Evolutionary conservation across 2,888 invertebrate species (phyloP).

Genomic region (Nesidiocoris tenuis): DNA sequence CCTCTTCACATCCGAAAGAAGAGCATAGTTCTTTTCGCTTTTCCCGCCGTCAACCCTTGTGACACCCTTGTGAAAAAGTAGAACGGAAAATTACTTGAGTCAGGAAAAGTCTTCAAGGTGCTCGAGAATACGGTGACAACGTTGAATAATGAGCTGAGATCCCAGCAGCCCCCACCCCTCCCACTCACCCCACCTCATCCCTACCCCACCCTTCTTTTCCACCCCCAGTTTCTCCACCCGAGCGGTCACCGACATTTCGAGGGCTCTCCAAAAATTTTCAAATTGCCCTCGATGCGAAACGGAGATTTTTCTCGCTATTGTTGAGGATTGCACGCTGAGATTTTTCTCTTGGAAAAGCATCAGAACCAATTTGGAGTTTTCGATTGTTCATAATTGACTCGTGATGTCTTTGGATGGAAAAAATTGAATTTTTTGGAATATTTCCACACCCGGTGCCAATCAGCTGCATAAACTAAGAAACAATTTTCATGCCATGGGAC

Average conservation of each 20-base stretch:
- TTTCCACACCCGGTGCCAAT: no score
- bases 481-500: no score
- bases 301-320: not conserved
- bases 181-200: not conserved
- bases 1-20: not conserved
- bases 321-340: no score
- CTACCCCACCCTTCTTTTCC: not conserved
- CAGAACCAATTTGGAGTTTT: no score
- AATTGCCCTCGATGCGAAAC: slow-evolving; percentile 27
- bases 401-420: no score
- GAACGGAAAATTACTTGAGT: slow-evolving; percentile 41
- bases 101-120: slow-evolving; percentile 36
- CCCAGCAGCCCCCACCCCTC: not conserved
- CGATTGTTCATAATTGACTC: no score
- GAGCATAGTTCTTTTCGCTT: slow-evolving; percentile 30
- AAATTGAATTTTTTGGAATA: no score
- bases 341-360: no score
- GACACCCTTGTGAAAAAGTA: slow-evolving; percentile 23
- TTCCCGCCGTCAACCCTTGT: slow-evolving; percentile 6
- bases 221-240: not conserved
- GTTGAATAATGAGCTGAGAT: slow-evolving; percentile 40
- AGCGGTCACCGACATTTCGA: slow-evolving; percentile 39
- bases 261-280: slow-evolving; percentile 31
- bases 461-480: no score
- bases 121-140: slow-evolving; percentile 41